Percentiles rank a stretch among this genome's conserved stretches.
Evolutionary conservation across 2,888 invertebrate genomes (phyloP).

Genomic region (Pecten maximus): DNA sequence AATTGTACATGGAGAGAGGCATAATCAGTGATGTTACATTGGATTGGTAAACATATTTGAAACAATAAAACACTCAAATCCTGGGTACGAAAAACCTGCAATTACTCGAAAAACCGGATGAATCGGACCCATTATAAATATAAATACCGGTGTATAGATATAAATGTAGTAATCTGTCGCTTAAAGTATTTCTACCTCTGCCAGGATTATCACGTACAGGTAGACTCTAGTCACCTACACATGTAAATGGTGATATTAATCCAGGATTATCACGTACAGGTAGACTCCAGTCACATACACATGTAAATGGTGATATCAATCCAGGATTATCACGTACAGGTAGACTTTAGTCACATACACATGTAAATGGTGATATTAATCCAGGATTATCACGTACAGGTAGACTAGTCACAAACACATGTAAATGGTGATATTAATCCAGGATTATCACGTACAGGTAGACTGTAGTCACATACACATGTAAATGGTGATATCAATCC

Average conservation of each 20-base stretch:
- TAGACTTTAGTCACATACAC: background rate
- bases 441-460: background rate
- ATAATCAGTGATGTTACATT: no score
- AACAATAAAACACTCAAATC: background rate
- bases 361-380: no score
- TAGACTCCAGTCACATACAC: background rate
- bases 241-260: no score
- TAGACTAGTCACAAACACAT: background rate
- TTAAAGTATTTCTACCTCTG: background rate
- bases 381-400: background rate
- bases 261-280: background rate
- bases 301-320: no score
- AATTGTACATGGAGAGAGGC: no score
- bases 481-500: no score
- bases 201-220: background rate
- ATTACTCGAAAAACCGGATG: background rate
- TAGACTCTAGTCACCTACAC: background rate
- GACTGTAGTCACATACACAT: background rate
- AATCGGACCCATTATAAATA: background rate
- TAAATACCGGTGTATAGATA: background rate
- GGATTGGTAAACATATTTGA: no score
- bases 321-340: background rate
- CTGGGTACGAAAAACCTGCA: background rate
- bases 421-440: no score
- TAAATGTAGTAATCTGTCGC: background rate